Base-by-base conservation (phyloP, 2,113 vertebrate species). In the Brienomyrus brachyistius region DNA sequence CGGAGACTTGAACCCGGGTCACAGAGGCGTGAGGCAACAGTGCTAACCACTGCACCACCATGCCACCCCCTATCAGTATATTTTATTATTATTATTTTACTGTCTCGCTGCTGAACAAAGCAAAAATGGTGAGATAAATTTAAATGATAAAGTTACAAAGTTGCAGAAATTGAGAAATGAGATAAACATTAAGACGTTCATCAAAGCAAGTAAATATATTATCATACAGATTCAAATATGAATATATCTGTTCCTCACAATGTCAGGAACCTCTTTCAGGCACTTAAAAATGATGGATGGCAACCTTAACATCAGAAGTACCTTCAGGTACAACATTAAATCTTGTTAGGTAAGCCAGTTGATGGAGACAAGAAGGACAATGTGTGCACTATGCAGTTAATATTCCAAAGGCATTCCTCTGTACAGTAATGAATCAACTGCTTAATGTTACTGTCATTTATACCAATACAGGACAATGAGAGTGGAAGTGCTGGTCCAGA, bases 361-460 rank as follows among this genome's bases (percentile, higher is more conserved):
- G 74, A 80, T 43, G 35, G 74, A 17, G 35, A 80, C 35, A 17
- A 80, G 74, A 80, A 84, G 82, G 82, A 84, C 45, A 48, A 84
- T 48, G 45, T 48, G 40, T 84, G 43, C 74, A 80, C 13, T 19
- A 84, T 4, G 5, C 23, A 48, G 8, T 84, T 84, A 19, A 84
- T 84, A 84, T 80, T 43, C 74, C 82, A 84, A 48, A 84, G 8
- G 47, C 82, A 84, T 47, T 45, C 19, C 82, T 84, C 82, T 23
- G 82, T 84, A 47, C 48, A 45, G 21, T 84, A n/a, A 84, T n/a
- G 21, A 48, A 47, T 84, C 74, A 80, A 43, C 2, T 80, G 5
- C 35, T 80, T 80, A 80, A 19, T 80, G 74, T 80, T 80, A 80
- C 74, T 80, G 74, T 80, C 74, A 80, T 80, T 80, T 80, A 40